phyloP scores from a whole-genome alignment of 2,888 invertebrate species.

The Coelopa pilipes region DNA sequence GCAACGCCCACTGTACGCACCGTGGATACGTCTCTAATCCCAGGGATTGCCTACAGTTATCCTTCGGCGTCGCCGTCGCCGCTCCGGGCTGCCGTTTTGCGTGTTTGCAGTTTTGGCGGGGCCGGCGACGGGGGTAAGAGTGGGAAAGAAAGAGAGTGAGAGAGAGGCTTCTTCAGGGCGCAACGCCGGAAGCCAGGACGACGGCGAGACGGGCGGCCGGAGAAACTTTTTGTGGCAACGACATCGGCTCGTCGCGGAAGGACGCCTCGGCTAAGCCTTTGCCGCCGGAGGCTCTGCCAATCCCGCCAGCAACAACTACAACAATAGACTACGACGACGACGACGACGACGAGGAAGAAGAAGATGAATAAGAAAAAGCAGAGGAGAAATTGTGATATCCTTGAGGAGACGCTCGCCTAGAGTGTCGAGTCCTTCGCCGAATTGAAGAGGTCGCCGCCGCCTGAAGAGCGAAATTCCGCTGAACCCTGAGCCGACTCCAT shows the following conservation, averaged over 20 bases:
- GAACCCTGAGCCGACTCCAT: conserved; percentile 9
- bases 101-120: background rate
- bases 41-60: conserved; percentile 11
- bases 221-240: conserved; percentile 22
- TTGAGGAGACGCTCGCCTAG: conserved; percentile 10
- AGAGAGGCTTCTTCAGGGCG: conserved; percentile 12
- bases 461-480: conserved; percentile 25
- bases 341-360: too few species aligned
- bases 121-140: background rate
- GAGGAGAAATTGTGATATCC: conserved; percentile 13
- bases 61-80: background rate
- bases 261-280: conserved; percentile 21
- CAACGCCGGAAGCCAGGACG: conserved; percentile 29
- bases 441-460: conserved; percentile 31
- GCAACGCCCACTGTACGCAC: background rate
- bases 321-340: background rate
- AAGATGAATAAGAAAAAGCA: too few species aligned
- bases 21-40: conserved; percentile 1
- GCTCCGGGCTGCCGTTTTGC: background rate
- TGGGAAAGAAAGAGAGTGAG: too few species aligned
- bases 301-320: background rate
- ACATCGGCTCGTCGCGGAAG: background rate
- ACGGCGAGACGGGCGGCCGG: background rate
- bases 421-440: conserved; percentile 19
- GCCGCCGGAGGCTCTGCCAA: background rate